A percentile compares a stretch with the other conserved stretches of the same genome.
These are phyloP conservation scores for Ptyas mucosa DNA, from an alignment of 2,113 vertebrate genomes.

Conservation along the genomic window DNA sequence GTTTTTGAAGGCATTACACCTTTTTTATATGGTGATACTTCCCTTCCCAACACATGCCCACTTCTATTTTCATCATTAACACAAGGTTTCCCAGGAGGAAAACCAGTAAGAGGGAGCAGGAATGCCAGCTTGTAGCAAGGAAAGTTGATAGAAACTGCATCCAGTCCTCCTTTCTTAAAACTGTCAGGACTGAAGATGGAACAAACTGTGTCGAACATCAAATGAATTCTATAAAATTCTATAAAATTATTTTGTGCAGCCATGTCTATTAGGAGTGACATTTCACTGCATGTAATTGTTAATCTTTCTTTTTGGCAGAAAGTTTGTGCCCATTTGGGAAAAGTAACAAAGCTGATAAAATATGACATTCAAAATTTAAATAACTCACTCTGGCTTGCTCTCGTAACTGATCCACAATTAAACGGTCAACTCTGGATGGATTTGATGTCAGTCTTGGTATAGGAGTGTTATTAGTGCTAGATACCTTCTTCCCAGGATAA, in stretches of 20 bases:
- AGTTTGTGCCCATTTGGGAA: background rate
- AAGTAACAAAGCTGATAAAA: background rate
- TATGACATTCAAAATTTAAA: constrained; percentile 1
- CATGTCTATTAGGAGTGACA: background rate
- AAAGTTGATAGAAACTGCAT: background rate
- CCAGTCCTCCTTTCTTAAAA: background rate
- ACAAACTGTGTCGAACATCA: background rate
- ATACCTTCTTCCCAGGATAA: constrained; percentile 77
- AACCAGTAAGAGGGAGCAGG: background rate
- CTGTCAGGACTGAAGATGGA: background rate
- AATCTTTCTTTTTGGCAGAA: background rate
- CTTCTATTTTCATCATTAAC: background rate
- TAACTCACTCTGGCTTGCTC: constrained; percentile 80
- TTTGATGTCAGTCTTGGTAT: constrained; percentile 77
- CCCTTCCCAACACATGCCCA: background rate
- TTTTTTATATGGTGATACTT: background rate
- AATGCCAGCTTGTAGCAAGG: background rate
- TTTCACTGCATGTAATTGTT: background rate
- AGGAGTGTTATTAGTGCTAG: constrained; percentile 74
- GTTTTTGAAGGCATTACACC: background rate
- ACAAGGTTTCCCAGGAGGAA: background rate
- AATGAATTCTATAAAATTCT: background rate
- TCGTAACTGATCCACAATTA: constrained; percentile 82
- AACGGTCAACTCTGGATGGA: constrained; percentile 78
- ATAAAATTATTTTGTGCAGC: background rate